Evolutionary conservation across 2,888 invertebrate genomes (phyloP).

Genomic region (Belgica antarctica): DNA sequence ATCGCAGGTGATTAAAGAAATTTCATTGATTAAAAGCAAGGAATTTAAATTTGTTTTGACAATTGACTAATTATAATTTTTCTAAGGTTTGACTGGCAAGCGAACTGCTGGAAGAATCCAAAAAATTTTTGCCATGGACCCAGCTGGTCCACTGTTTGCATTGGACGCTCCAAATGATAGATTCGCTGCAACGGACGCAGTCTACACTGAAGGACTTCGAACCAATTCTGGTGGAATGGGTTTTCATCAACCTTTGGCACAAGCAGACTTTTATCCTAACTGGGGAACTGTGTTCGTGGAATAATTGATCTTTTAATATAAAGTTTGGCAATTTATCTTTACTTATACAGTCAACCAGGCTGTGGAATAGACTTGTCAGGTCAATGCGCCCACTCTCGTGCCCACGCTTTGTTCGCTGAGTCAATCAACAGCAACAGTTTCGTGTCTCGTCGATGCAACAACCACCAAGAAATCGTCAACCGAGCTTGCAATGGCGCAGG

Average conservation of each 20-base stretch:
- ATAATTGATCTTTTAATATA: background rate
- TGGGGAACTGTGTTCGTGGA: slow-evolving; percentile 53
- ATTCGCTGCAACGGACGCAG: slow-evolving; percentile 24
- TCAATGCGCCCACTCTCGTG: slow-evolving; percentile 55
- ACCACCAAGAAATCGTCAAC: slow-evolving; percentile 48
- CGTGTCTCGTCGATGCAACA: slow-evolving; percentile 48
- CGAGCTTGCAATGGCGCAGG: slow-evolving; percentile 45
- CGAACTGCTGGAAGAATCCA: slow-evolving; percentile 57
- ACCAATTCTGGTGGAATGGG: slow-evolving; percentile 50
- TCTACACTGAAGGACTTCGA: slow-evolving; percentile 36
- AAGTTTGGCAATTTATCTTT: background rate
- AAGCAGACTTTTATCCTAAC: slow-evolving; percentile 59
- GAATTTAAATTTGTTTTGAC: background rate
- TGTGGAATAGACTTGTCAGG: slow-evolving; percentile 54
- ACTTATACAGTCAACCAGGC: slow-evolving; percentile 54
- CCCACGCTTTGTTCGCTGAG: slow-evolving; percentile 56
- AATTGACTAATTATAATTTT: slow-evolving; percentile 45
- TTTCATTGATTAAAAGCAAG: background rate
- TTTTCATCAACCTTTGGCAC: slow-evolving; percentile 51
- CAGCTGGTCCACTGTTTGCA: slow-evolving; percentile 34
- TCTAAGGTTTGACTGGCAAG: slow-evolving; percentile 59
- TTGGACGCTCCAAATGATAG: slow-evolving; percentile 4
- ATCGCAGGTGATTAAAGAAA: background rate
- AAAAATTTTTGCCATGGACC: slow-evolving; percentile 54
- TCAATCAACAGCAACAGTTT: slow-evolving; percentile 49